phyloP scores from a whole-genome alignment of 2,113 vertebrate genomes.

The Atherinomorus stipes region DNA sequence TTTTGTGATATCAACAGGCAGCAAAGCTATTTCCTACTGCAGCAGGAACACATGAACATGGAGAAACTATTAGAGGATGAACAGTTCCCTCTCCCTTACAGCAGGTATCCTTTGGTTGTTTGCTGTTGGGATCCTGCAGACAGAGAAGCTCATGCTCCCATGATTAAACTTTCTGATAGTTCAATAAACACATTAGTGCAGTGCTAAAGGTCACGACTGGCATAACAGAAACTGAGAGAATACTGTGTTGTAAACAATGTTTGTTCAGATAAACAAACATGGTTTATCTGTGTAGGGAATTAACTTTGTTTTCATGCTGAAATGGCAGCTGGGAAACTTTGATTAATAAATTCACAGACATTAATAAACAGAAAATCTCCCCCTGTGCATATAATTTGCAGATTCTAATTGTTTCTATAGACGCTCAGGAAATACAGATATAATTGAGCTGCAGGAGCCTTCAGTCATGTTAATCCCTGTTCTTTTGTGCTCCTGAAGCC shows the following conservation, averaged over 20 bases:
- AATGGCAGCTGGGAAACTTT: not conserved
- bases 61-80: not conserved
- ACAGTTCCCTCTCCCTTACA: not conserved
- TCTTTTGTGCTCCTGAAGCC: not conserved
- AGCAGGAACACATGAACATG: not conserved
- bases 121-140: not conserved
- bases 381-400: conserved; percentile 7
- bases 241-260: not conserved
- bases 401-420: conserved; percentile 1
- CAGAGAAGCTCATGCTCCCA: not conserved
- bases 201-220: not conserved
- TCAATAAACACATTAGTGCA: not conserved
- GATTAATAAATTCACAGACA: not conserved
- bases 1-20: conserved; percentile 19
- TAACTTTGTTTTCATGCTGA: not conserved
- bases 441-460: not conserved
- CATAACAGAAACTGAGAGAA: not conserved
- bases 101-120: not conserved
- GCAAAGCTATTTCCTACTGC: not conserved
- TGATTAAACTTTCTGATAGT: not conserved
- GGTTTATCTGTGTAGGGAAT: not conserved
- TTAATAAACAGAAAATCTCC: not conserved
- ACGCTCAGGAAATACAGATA: not conserved
- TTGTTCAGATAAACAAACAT: not conserved
- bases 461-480: not conserved